Evolutionary conservation across 2,888 invertebrate species (phyloP).

Genomic region (Sinotaia quadrata): DNA sequence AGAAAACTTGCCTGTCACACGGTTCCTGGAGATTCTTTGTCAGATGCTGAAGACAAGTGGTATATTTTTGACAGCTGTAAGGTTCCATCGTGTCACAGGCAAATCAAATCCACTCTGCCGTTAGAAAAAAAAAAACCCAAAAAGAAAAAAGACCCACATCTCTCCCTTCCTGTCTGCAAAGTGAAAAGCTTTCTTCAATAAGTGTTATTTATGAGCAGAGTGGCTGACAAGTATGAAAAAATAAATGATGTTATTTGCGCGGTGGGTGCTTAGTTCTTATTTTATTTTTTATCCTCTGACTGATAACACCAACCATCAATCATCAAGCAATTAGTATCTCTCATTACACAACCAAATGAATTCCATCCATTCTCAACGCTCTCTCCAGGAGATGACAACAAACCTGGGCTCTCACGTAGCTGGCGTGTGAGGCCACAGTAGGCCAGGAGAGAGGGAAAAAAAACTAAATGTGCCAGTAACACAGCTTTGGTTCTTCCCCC

Average conservation of each 20-base stretch:
- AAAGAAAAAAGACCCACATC: neutral
- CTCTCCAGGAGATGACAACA: conserved; percentile 24
- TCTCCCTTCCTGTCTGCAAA: neutral
- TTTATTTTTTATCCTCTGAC: conserved; percentile 57
- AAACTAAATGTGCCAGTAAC: neutral
- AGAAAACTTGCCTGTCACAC: conserved; percentile 27
- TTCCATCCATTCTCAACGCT: conserved; percentile 38
- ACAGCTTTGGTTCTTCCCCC: conserved; percentile 4
- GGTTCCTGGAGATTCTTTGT: conserved; percentile 27
- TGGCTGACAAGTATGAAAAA: conserved; percentile 67
- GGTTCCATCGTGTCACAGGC: conserved; percentile 33
- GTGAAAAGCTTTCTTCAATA: conserved; percentile 48
- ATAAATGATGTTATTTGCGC: conserved; percentile 68
- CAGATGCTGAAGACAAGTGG: conserved; percentile 30
- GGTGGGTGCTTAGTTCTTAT: conserved; percentile 28
- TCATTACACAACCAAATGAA: conserved; percentile 51
- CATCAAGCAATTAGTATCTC: conserved; percentile 65
- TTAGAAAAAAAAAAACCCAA: conserved; percentile 30
- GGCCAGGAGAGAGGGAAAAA: neutral
- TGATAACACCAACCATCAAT: conserved; percentile 68
- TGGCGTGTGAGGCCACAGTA: neutral
- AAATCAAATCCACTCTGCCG: conserved; percentile 29
- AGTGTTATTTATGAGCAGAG: conserved; percentile 63
- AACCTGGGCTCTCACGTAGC: neutral
- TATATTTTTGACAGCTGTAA: conserved; percentile 34